Percentiles rank a stretch among this genome's conserved stretches.
phyloP scores from a whole-genome alignment of 2,797 vertebrate genomes.

The Coreius guichenoti region DNA sequence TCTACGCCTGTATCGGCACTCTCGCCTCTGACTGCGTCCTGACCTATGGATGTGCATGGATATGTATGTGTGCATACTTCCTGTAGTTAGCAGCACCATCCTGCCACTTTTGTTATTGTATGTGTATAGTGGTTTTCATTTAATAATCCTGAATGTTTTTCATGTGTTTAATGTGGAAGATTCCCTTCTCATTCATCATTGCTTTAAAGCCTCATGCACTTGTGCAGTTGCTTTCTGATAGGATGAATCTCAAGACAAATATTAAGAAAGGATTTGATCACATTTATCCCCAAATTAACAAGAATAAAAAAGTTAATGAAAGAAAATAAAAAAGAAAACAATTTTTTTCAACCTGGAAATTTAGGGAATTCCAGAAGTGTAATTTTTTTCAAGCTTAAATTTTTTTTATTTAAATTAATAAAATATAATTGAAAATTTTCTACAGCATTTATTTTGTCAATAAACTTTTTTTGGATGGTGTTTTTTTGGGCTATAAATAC shows the following conservation, averaged over 20 bases:
- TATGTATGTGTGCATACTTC: conserved; percentile 17
- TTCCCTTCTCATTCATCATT: neutral
- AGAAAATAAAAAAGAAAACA: neutral
- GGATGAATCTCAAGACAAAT: neutral
- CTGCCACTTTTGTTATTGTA: neutral
- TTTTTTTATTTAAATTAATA: no score
- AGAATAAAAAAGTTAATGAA: neutral
- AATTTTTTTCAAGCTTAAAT: neutral
- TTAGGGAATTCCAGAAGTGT: neutral
- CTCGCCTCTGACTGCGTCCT: conserved; percentile 62
- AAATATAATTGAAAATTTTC: neutral
- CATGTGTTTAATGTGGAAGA: neutral
- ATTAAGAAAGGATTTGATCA: neutral
- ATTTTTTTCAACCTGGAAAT: neutral
- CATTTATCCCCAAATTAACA: neutral
- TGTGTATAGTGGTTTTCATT: conserved; percentile 5
- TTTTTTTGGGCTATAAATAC: neutral
- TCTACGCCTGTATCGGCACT: conserved; percentile 70
- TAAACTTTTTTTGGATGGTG: neutral
- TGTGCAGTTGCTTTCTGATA: conserved; percentile 13
- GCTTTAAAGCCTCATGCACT: neutral
- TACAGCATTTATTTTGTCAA: neutral
- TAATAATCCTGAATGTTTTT: neutral
- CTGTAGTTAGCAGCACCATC: conserved; percentile 12
- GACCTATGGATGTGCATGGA: conserved; percentile 30